These are phyloP conservation scores for Cerceris ruficornis DNA, from an alignment of 2,888 invertebrate species.

Conservation along the genomic window DNA sequence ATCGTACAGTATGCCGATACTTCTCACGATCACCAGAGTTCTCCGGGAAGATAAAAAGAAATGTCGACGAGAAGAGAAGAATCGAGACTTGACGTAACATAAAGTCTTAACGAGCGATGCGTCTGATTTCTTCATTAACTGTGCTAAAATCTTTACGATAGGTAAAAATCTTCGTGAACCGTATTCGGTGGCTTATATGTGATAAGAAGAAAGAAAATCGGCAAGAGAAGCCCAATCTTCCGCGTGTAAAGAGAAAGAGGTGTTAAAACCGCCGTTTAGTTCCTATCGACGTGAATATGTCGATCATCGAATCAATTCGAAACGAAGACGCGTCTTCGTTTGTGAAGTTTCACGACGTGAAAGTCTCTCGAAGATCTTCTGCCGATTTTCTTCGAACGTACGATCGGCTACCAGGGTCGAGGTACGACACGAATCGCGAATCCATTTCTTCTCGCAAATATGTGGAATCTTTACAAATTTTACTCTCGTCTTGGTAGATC, in stretches of 20 bases:
- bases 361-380: not conserved
- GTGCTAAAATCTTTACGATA: slow-evolving; percentile 37
- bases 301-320: not conserved
- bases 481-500: slow-evolving; percentile 61
- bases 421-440: not conserved
- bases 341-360: not conserved
- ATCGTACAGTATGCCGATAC: too few species aligned
- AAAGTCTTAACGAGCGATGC: slow-evolving; percentile 33
- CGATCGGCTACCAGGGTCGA: too few species aligned
- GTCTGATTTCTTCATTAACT: slow-evolving; percentile 36
- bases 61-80: not conserved
- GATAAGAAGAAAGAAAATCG: slow-evolving; percentile 15
- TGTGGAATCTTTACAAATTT: slow-evolving; percentile 59
- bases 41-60: not conserved
- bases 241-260: not conserved
- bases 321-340: not conserved
- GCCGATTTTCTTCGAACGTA: slow-evolving; percentile 2
- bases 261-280: not conserved
- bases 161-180: slow-evolving; percentile 13
- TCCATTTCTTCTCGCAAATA: slow-evolving; percentile 48
- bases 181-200: slow-evolving; percentile 5
- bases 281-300: not conserved
- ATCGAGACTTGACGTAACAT: slow-evolving; percentile 21
- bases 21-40: too few species aligned
- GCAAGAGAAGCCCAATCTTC: not conserved